Base-by-base conservation (phyloP, 2,888 invertebrate genomes). In the Drosophila nigritarsus region DNA sequence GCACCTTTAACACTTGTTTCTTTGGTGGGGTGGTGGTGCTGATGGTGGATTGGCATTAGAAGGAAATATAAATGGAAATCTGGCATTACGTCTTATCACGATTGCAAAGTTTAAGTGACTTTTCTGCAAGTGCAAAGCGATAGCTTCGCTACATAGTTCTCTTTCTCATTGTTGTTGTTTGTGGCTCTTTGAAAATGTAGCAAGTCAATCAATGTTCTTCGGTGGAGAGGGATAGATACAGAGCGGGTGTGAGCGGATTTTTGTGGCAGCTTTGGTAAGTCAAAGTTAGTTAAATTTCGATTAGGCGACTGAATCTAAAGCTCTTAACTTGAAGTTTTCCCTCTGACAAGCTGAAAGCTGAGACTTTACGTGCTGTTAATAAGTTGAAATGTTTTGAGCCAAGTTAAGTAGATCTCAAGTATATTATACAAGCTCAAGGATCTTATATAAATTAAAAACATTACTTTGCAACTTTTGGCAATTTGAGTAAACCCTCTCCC, bases 91-190 rank as follows among this genome's bases (percentile, higher is more conserved):
- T 78, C 81, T 82, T 89, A 89, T 91, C 90, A 74, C 73, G 92
- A 92, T 92, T 87, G 89, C 82, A 92, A 90, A 89, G 83, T 90
- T 91, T 78, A 91, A 92, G 91, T 89, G 91, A 87, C 83, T 89
- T 89, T 88, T 87, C 81, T 82, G 77, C 86, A 82, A 85, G 83
- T 90, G 90, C 88, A 82, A 79, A 75, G 71, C 70, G 82, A 78
- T 79, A 78, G 62, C 76, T 63, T 32, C 40, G 54, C 62, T 74
- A 18, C 38, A 61, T 36, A 55, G 63, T 64, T 42, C n/a, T 32
- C 32, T 11, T 32, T 11, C 32, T 32, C 32, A 3, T 32, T 32
- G 42, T 48, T 61, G 29, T 42, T 62, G 66, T 60, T 60, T 65
- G 55, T 54, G 45, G 55, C 62, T 56, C 74, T 81, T 71, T 51